Evolutionary conservation across 2,888 invertebrate genomes (phyloP).

Genomic region (Euproctis similis): DNA sequence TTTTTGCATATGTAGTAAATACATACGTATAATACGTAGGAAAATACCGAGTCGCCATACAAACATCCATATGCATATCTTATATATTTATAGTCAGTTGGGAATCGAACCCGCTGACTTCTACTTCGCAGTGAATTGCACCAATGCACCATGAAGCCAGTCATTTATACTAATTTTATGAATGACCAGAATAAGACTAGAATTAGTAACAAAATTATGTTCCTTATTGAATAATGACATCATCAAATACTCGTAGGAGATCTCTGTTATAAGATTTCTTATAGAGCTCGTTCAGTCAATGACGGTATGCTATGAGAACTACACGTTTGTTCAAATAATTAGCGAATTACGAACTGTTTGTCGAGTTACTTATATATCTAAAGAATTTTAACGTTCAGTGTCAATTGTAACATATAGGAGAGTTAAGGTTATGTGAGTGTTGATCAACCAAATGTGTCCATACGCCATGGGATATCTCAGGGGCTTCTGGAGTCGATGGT

Average conservation of each 20-base stretch:
- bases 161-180: slow-evolving; percentile 31
- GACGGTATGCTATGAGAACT: slow-evolving; percentile 43
- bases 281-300: slow-evolving; percentile 51
- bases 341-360: slow-evolving; percentile 32
- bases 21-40: too few relatives aligned
- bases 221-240: slow-evolving; percentile 59
- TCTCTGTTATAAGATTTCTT: slow-evolving; percentile 34
- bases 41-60: too few relatives aligned
- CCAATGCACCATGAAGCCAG: too few relatives aligned
- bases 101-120: too few relatives aligned
- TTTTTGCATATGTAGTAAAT: too few relatives aligned
- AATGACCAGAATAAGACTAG: slow-evolving; percentile 42
- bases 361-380: slow-evolving; percentile 15
- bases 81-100: too few relatives aligned
- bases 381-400: slow-evolving; percentile 7
- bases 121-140: too few relatives aligned
- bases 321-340: slow-evolving; percentile 55
- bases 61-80: too few relatives aligned
- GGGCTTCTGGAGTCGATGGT: slow-evolving; percentile 54
- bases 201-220: slow-evolving; percentile 39
- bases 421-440: slow-evolving; percentile 10
- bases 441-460: slow-evolving; percentile 16
- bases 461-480: slow-evolving; percentile 53
- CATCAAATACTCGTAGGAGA: slow-evolving; percentile 43
- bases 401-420: slow-evolving; percentile 17